A percentile compares a stretch with the other conserved stretches of the same genome.
phyloP scores from a whole-genome alignment of 2,113 vertebrate species.

The Setophaga coronata region DNA sequence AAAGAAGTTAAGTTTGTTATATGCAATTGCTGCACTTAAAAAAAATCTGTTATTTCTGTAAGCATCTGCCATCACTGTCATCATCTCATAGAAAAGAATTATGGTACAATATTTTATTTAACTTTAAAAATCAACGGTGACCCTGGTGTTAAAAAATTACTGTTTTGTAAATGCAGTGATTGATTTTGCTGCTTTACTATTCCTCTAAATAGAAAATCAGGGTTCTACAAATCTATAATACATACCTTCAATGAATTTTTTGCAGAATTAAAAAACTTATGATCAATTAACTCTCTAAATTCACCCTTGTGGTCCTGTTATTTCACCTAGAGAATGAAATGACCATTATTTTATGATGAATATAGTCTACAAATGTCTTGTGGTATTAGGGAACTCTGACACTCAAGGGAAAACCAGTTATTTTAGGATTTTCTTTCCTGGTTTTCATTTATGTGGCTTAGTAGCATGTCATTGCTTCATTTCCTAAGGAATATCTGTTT shows the following conservation, averaged over 20 bases:
- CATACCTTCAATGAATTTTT: not conserved
- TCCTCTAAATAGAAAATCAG: not conserved
- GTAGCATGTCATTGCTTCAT: not conserved
- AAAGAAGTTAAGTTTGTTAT: not conserved
- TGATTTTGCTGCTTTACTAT: not conserved
- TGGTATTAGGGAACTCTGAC: not conserved
- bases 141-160: not conserved
- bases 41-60: not conserved
- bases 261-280: not conserved
- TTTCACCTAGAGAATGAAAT: not conserved
- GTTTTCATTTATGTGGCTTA: not conserved
- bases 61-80: not conserved
- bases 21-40: not conserved
- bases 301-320: not conserved
- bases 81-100: not conserved
- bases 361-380: not conserved
- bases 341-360: constrained; percentile 5
- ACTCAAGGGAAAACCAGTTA: not conserved
- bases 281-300: not conserved
- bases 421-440: not conserved
- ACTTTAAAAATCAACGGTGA: not conserved
- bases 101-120: not conserved
- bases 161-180: not conserved
- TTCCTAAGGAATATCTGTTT: not conserved
- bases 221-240: not conserved